These are phyloP conservation scores for Agrochola litura DNA, from an alignment of 2,888 invertebrate species.

Conservation along the genomic window DNA sequence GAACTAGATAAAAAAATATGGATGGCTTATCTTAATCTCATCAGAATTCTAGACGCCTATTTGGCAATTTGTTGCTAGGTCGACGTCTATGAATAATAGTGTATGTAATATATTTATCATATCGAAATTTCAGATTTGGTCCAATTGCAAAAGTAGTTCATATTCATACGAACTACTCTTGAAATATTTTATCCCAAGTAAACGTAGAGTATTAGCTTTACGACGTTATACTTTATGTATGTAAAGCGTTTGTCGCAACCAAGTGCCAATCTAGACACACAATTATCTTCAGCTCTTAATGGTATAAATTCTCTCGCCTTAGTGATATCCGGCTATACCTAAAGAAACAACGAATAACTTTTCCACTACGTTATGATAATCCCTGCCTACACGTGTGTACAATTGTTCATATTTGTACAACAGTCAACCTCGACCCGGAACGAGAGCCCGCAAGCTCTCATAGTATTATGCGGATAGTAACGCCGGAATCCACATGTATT, in stretches of 20 bases:
- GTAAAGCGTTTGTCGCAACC: not conserved
- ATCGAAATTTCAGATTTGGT: not conserved
- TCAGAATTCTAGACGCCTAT: conserved; percentile 1
- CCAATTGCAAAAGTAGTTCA: not conserved
- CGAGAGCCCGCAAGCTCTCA: not conserved
- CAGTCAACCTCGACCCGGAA: conserved; percentile 7
- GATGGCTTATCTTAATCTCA: conserved; percentile 10
- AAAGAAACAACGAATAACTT: conserved; percentile 12
- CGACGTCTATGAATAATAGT: conserved; percentile 1
- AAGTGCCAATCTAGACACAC: not conserved
- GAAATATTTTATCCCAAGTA: not conserved
- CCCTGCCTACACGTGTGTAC: not conserved
- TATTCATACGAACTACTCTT: not conserved
- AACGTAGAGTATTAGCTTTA: not conserved
- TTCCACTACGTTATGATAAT: conserved; percentile 8
- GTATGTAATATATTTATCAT: not conserved
- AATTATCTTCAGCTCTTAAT: not conserved
- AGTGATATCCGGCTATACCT: not conserved
- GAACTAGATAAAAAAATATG: not conserved
- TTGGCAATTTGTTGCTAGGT: not conserved
- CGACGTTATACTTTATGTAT: not conserved
- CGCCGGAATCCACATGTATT: conserved; percentile 4
- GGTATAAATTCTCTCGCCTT: not conserved
- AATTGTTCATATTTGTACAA: conserved; percentile 2
- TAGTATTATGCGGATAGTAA: conserved; percentile 1